Conservation (phyloP, 2,113 vertebrate species). For the Chinchilla lanigera region DNA sequence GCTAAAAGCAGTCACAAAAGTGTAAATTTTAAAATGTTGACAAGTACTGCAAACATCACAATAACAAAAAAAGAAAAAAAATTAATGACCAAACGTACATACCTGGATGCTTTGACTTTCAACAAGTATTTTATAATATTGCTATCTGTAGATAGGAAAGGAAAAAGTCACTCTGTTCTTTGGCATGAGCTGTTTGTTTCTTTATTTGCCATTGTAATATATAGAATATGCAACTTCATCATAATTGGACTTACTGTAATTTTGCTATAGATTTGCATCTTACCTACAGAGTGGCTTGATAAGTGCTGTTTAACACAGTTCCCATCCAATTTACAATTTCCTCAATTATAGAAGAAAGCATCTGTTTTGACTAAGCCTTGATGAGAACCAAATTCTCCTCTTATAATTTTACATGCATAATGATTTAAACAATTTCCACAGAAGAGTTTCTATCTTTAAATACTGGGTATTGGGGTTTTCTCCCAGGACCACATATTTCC, state of each 20-base stretch:
- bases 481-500: background rate
- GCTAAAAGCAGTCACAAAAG: background rate
- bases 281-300: too few relatives aligned
- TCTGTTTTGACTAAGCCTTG: background rate
- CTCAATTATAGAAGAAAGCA: background rate
- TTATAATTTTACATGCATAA: background rate
- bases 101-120: background rate
- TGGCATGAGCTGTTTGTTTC: background rate
- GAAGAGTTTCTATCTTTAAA: background rate
- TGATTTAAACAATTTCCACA: background rate
- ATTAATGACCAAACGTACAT: background rate
- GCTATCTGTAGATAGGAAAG: background rate
- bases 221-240: background rate
- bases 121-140: background rate
- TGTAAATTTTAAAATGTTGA: background rate
- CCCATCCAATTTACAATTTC: background rate
- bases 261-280: background rate
- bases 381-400: background rate
- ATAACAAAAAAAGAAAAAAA: background rate
- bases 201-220: background rate
- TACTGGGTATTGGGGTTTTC: background rate
- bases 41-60: background rate
- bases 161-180: background rate
- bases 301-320: background rate
- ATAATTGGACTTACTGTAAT: background rate